These are phyloP conservation scores for Cephus nigrinus DNA, from an alignment of 2,888 invertebrate species.

Conservation along the genomic window DNA sequence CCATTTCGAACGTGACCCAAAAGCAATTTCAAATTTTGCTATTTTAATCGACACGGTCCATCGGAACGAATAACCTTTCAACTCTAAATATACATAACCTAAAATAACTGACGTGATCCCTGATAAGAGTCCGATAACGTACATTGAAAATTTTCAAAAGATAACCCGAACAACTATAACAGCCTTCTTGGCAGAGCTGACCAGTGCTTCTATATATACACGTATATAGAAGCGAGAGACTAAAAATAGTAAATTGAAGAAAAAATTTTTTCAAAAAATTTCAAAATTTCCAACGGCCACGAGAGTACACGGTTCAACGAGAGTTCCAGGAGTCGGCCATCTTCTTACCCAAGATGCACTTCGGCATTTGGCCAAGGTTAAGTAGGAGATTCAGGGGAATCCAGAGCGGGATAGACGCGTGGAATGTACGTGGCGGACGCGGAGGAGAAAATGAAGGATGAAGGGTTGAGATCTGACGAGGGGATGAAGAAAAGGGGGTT, in stretches of 20 bases:
- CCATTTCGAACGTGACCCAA: neutral
- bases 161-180: too few relatives aligned
- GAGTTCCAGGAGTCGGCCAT: neutral
- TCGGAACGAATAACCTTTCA: neutral
- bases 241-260: neutral
- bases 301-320: neutral
- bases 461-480: neutral
- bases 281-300: neutral
- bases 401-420: neutral
- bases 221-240: neutral
- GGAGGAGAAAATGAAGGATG: neutral
- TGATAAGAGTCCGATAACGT: neutral
- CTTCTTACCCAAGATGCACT: neutral
- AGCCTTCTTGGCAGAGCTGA: neutral
- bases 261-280: neutral
- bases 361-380: neutral
- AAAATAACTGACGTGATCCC: neutral
- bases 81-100: neutral
- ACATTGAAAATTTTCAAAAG: neutral
- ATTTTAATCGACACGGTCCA: neutral
- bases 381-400: neutral
- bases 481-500: constrained; percentile 33
- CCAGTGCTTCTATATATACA: too few relatives aligned
- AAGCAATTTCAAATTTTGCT: neutral
- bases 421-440: neutral